Conservation (phyloP, 1,140 invertebrate genomes). For the Steinernema feltiae region DNA sequence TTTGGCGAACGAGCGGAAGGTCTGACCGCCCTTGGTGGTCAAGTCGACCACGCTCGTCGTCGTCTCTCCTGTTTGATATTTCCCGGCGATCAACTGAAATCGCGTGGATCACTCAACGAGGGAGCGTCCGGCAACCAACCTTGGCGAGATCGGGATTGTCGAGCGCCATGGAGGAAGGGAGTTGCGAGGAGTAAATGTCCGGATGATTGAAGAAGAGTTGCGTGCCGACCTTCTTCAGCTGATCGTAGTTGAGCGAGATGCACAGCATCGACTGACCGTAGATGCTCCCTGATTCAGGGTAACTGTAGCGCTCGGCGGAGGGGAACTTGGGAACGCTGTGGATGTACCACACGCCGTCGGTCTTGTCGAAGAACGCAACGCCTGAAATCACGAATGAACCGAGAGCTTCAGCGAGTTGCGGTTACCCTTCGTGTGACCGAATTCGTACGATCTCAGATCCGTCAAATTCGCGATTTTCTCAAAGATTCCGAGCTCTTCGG, state of each 20-base stretch:
- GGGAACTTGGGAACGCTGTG: slow-evolving; percentile 42
- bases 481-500: neutral
- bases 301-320: slow-evolving; percentile 27
- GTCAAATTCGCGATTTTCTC: neutral
- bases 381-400: slow-evolving; percentile 18
- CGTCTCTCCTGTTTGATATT: slow-evolving; percentile 28
- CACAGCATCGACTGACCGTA: slow-evolving; percentile 42
- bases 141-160: slow-evolving; percentile 43
- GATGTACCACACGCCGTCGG: slow-evolving; percentile 36
- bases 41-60: slow-evolving; percentile 19
- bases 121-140: neutral
- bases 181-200: no score
- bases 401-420: neutral
- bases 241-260: no score
- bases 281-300: slow-evolving; percentile 31
- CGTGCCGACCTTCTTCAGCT: no score
- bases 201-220: no score
- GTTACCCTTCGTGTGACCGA: slow-evolving; percentile 30
- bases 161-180: no score
- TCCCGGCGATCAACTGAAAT: slow-evolving; percentile 26
- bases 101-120: neutral
- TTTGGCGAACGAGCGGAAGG: slow-evolving; percentile 39
- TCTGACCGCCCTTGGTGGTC: slow-evolving; percentile 22
- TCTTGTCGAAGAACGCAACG: slow-evolving; percentile 35
- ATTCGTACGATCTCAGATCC: neutral